Evolutionary conservation across 2,888 invertebrate genomes (phyloP), one percentile per base, ranked within the genome.

Genomic region (Calliphora vomitoria): DNA sequence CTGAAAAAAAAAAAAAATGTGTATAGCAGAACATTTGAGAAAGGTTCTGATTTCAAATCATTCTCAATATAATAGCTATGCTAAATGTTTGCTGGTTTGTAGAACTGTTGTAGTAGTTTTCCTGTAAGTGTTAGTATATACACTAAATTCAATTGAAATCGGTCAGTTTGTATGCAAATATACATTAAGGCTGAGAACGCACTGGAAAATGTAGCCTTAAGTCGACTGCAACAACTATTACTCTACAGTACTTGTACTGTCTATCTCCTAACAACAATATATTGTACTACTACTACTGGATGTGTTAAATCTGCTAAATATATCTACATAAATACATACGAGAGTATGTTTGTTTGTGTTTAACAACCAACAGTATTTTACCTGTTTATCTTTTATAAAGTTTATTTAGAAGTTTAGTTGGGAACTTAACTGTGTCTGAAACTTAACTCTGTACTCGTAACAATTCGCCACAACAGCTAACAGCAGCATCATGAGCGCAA

Each of bases 401-500:
- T 64, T 78, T 78, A 55, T 71, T 78, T 64, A 58, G 38, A 47
- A 58, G 72, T 68, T 25, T 69, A 18, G 44, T 81, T 69, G 18
- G 18, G 41, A 11, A 75, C 47, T 35, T 35, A 55, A 47, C 41
- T 81, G 25, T 31, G 60, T 1, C 25, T 25, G 25, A 25, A 25
- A 25, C 25, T 25, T 25, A 25, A n/a, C 1, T 25, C 25, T 25
- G 25, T 25, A 25, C 25, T 25, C 25, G 20, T 38, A 68, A 68
- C 68, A 68, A 68, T 15, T 66, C 41, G 66, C 64, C 35, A 68
- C 68, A 68, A 53, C 25, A 25, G 25, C 25, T 25, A 25, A 2
- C 25, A 25, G 25, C 10, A 38, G 13, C 44, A 44, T 44, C 44
- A 44, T 68, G 58, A 53, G 15, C 62, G 15, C 62, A 53, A 35